Conservation (phyloP, 2,797 vertebrate species). For the Borostomias antarcticus region DNA sequence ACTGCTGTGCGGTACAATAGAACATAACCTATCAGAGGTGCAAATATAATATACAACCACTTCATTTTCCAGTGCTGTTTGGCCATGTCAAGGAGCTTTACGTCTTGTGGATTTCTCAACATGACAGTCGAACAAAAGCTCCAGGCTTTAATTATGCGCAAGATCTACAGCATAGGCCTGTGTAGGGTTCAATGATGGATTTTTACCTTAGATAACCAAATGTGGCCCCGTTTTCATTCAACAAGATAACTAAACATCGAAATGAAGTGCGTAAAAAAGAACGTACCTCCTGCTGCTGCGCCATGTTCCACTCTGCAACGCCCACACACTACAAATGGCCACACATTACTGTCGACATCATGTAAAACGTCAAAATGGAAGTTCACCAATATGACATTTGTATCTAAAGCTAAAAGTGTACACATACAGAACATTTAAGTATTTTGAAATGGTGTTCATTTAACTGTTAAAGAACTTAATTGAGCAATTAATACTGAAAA, state of each 20-base stretch:
- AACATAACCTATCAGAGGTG: no score
- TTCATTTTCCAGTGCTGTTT: background rate
- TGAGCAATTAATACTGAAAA: background rate
- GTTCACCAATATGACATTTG: background rate
- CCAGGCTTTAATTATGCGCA: background rate
- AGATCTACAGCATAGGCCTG: background rate
- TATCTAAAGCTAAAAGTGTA: constrained; percentile 1
- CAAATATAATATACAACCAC: background rate
- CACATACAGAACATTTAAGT: background rate
- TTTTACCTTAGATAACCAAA: background rate
- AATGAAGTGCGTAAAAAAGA: background rate
- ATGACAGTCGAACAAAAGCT: background rate
- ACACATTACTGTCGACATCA: background rate
- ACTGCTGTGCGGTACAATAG: background rate
- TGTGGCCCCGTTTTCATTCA: background rate
- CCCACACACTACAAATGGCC: no score
- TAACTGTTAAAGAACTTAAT: background rate
- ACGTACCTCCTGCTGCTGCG: background rate
- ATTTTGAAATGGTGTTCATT: background rate
- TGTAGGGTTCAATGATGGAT: background rate
- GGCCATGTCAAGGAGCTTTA: background rate
- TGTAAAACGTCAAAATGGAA: background rate
- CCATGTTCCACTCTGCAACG: background rate
- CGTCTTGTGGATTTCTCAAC: background rate
- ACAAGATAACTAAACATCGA: background rate